Evolutionary conservation across 2,888 invertebrate species (phyloP), one percentile per base, ranked within the genome.

Genomic region (Noctua comes): DNA sequence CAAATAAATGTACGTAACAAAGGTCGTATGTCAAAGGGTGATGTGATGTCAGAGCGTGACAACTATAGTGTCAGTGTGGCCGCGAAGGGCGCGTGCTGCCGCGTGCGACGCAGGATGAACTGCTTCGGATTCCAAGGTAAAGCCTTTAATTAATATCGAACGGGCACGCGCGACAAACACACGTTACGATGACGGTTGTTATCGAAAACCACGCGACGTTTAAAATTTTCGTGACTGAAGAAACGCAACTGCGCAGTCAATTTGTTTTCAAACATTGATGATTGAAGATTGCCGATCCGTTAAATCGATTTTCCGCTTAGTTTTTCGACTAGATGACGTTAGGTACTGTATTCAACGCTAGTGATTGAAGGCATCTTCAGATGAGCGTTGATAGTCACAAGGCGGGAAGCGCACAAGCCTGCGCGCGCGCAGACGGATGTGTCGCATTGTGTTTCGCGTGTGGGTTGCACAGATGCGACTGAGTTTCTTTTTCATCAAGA

Each of bases 41-140:
- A 85, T 90, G 92, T 91, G 88, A 96, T 96, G 96, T 95, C 95
- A 88, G 96, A 95, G 88, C 93, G 94, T 88, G 96, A 96, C 92
- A 94, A 91, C 89, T 90, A 88, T 89, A 96, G 95, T 94, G 90
- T 94, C 82, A 94, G 93, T 88, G 93, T 94, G 87, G 92, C 91
- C 80, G 92, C 92, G 82, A 91, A 86, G 80, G 94, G 95, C 88
- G 93, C 95, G 64, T 97, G 96, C 89, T 96, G 96, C 89, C 96
- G 96, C 91, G 94, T 95, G 94, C 96, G 96, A 86, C 90, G 96
- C 68, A 96, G 94, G 88, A 96, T 97, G 95, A 96, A 96, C 94
- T 97, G 97, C 91, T 97, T 97, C 87, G 96, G 96, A 92, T 94
- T 96, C 91, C 93, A 95, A 91, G 96, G 96, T 97, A 95, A 94